Evolutionary conservation across 2,888 invertebrate genomes (phyloP).

Genomic region (Encarsia formosa): DNA sequence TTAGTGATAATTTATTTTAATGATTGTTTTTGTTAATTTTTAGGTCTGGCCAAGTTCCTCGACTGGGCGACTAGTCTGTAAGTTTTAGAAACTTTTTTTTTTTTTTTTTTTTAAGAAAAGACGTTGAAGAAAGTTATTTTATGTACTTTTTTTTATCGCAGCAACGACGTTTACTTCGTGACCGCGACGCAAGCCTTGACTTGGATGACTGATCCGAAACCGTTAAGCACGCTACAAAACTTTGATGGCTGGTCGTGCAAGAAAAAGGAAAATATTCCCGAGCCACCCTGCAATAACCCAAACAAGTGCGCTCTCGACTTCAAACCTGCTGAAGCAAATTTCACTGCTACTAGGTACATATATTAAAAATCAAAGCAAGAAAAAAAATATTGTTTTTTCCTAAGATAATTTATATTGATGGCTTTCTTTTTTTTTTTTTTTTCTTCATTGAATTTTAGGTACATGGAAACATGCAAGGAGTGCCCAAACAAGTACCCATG

Average conservation of each 20-base stretch:
- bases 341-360: conserved; percentile 65
- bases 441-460: conserved; percentile 52
- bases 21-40: no score
- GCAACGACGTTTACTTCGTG: conserved; percentile 82
- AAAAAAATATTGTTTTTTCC: not conserved
- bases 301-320: conserved; percentile 82
- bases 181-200: conserved; percentile 84
- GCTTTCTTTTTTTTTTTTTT: not conserved
- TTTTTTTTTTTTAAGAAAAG: not conserved
- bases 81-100: conserved; percentile 44
- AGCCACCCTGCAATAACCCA: conserved; percentile 72
- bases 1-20: no score
- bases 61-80: conserved; percentile 73
- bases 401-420: not conserved
- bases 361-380: no score
- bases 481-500: conserved; percentile 85
- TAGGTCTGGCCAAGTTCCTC: conserved; percentile 82
- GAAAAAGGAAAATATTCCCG: conserved; percentile 65
- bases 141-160: conserved; percentile 42
- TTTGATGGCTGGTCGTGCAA: conserved; percentile 83
- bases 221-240: conserved; percentile 62
- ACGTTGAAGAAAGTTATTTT: not conserved
- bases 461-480: conserved; percentile 82
- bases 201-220: conserved; percentile 84
- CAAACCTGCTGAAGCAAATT: conserved; percentile 70